Evolutionary conservation across 2,113 vertebrate species (phyloP).

Genomic region (Trichomycterus rosablanca): DNA sequence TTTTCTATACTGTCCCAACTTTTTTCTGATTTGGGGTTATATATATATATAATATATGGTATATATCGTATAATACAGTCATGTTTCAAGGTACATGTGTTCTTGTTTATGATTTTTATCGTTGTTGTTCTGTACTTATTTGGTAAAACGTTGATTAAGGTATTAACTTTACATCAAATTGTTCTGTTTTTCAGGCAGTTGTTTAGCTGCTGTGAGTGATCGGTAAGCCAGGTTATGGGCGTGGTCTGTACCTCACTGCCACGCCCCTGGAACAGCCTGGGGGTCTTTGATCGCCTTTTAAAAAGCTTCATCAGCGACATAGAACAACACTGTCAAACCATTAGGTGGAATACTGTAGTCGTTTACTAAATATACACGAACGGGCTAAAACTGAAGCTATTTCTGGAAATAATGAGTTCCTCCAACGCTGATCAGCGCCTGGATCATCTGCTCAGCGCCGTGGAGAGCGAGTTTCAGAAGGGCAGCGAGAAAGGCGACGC

Average conservation of each 20-base stretch:
- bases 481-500: conserved; percentile 74
- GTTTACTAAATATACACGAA: background rate
- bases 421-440: conserved; percentile 67
- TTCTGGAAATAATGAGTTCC: conserved; percentile 63
- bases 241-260: background rate
- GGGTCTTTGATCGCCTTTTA: conserved; percentile 61
- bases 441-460: conserved; percentile 75
- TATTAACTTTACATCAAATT: too few relatives aligned
- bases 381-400: background rate
- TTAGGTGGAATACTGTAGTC: background rate
- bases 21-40: too few relatives aligned
- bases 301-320: conserved; percentile 42
- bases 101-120: background rate
- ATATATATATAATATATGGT: too few relatives aligned
- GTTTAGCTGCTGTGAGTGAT: too few relatives aligned
- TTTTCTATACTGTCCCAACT: too few relatives aligned
- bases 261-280: conserved; percentile 52
- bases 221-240: too few relatives aligned
- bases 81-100: too few relatives aligned
- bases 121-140: background rate
- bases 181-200: too few relatives aligned
- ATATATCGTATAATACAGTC: too few relatives aligned
- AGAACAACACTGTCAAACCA: conserved; percentile 30
- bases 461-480: conserved; percentile 73
- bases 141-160: too few relatives aligned